Evolutionary conservation across 2,113 vertebrate species (phyloP).

Genomic region (Rhinoderma darwinii): DNA sequence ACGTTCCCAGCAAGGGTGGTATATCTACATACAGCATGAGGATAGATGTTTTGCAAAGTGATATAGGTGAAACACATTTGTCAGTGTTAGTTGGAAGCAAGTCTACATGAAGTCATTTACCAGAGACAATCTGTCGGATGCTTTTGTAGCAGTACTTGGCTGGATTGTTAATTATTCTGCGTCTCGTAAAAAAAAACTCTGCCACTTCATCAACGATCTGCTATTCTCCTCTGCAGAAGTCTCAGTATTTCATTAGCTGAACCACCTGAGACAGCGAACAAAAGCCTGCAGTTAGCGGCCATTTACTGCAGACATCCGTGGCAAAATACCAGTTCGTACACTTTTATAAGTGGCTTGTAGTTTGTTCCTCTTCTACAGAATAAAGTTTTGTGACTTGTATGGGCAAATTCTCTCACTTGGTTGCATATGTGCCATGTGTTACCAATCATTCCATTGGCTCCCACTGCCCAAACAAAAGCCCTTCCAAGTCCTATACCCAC

Average conservation of each 20-base stretch:
- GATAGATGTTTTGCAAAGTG: neutral
- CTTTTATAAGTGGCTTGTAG: neutral
- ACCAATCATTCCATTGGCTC: neutral
- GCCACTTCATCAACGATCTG: slow-evolving; percentile 42
- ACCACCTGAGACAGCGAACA: slow-evolving; percentile 28
- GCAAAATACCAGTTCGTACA: slow-evolving; percentile 5
- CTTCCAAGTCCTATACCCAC: too few relatives aligned
- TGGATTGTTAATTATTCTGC: slow-evolving; percentile 38
- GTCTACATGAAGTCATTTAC: slow-evolving; percentile 10
- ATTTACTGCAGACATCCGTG: neutral
- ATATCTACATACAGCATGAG: neutral
- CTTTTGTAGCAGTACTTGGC: slow-evolving; percentile 32
- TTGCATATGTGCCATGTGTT: neutral
- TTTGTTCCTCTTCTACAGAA: neutral
- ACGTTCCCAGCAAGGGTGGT: neutral
- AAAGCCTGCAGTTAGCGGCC: slow-evolving; percentile 14
- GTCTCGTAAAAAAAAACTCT: slow-evolving; percentile 7
- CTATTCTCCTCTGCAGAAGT: neutral
- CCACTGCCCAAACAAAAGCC: too few relatives aligned
- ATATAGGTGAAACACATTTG: slow-evolving; percentile 30
- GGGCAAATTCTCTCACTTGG: neutral
- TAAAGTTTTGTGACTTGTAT: neutral
- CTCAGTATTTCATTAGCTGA: slow-evolving; percentile 31
- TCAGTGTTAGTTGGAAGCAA: neutral
- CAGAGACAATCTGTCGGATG: slow-evolving; percentile 9